Evolutionary conservation across 2,797 vertebrate species (phyloP).

Genomic region (Pseudomugil gertrudae): DNA sequence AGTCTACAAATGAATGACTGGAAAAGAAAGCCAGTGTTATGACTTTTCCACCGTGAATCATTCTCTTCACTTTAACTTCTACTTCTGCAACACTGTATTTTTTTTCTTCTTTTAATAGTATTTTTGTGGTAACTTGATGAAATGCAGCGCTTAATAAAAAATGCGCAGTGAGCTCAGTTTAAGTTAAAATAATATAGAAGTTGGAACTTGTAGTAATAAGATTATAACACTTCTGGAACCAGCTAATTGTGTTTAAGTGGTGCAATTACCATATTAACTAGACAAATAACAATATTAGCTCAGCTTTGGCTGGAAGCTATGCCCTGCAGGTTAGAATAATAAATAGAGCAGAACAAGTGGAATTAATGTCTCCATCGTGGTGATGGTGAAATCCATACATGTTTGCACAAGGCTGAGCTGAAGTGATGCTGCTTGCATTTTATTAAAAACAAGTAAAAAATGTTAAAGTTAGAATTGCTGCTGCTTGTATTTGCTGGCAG

Average conservation of each 20-base stretch:
- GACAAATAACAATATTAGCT: not conserved
- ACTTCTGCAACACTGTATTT: not conserved
- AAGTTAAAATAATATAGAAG: not conserved
- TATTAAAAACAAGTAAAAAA: not conserved
- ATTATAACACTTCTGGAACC: not conserved
- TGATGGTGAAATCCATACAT: constrained; percentile 4
- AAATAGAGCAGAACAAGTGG: constrained; percentile 2
- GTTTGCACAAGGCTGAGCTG: constrained; percentile 1
- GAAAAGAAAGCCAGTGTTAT: not conserved
- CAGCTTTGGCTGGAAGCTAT: not conserved
- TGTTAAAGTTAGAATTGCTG: not conserved
- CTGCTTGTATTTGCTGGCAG: not conserved
- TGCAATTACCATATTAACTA: constrained; percentile 5
- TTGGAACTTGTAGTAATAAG: not conserved
- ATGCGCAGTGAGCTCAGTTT: not conserved
- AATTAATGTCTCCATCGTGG: not conserved
- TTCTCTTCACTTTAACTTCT: not conserved
- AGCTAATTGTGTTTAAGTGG: constrained; percentile 5
- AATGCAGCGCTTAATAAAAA: not conserved
- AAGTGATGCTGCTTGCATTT: not conserved
- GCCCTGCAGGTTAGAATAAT: constrained; percentile 10
- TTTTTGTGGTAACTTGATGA: not conserved
- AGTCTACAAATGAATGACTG: not conserved
- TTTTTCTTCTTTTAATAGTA: not conserved
- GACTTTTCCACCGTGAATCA: not conserved